Evolutionary conservation across 2,888 invertebrate genomes (phyloP).

Genomic region (Serrognathus titanus): DNA sequence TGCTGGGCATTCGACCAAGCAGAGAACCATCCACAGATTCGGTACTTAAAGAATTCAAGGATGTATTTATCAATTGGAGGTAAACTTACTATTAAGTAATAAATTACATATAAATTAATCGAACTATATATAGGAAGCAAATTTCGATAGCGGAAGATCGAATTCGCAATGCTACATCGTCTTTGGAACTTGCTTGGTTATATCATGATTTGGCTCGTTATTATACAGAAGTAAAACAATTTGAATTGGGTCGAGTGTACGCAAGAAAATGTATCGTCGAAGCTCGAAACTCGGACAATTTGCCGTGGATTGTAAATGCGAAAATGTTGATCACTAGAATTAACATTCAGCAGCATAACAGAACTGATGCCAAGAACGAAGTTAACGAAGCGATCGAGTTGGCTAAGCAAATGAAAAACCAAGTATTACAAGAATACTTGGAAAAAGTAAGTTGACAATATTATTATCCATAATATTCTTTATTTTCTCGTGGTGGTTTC

Average conservation of each 20-base stretch:
- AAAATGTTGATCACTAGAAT: conserved; percentile 47
- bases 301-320: conserved; percentile 49
- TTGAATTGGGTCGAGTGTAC: conserved; percentile 48
- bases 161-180: conserved; percentile 33
- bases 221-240: conserved; percentile 44
- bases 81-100: conserved; percentile 11
- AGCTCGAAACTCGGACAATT: conserved; percentile 36
- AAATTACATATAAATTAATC: too few relatives aligned
- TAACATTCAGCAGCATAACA: conserved; percentile 48
- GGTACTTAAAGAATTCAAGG: conserved; percentile 38
- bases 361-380: conserved; percentile 50
- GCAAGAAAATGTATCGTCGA: conserved; percentile 43
- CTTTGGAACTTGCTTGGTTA: conserved; percentile 50
- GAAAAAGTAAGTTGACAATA: conserved; percentile 28
- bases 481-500: conserved; percentile 14
- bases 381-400: conserved; percentile 34
- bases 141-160: conserved; percentile 36
- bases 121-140: conserved; percentile 32
- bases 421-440: conserved; percentile 39
- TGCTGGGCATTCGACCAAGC: conserved; percentile 39
- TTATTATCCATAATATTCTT: not conserved
- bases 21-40: conserved; percentile 44
- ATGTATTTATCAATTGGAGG: conserved; percentile 39
- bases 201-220: conserved; percentile 50
- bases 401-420: conserved; percentile 41